Conservation (phyloP, 2,888 invertebrate genomes). For the Dendrolimus pini region DNA sequence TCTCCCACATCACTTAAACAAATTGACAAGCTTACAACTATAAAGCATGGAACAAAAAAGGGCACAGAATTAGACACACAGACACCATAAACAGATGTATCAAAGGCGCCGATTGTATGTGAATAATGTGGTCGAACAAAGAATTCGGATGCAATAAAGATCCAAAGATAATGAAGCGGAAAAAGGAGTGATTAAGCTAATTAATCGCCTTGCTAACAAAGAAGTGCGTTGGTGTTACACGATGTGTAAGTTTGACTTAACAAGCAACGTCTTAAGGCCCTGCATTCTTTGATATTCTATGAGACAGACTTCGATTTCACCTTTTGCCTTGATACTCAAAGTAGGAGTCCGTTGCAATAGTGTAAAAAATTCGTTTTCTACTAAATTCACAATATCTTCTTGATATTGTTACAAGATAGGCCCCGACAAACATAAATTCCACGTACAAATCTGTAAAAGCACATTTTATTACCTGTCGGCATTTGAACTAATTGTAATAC, state of each 20-base stretch:
- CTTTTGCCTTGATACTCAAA: too few species aligned
- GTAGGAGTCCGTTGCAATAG: too few species aligned
- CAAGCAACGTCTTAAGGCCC: background rate
- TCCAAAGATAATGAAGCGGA: slow-evolving; percentile 39
- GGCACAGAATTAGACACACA: background rate
- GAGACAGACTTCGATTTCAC: too few species aligned
- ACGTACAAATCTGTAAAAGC: too few species aligned
- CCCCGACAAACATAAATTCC: too few species aligned
- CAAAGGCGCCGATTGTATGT: background rate
- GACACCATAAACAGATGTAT: background rate
- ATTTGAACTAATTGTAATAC: too few species aligned
- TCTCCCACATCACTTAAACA: background rate
- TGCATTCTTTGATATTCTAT: too few species aligned
- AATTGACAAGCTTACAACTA: background rate
- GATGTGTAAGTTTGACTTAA: background rate
- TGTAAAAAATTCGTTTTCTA: too few species aligned
- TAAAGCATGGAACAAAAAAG: background rate
- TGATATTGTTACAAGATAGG: too few species aligned
- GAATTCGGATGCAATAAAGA: slow-evolving; percentile 31
- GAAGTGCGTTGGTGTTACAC: background rate
- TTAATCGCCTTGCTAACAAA: slow-evolving; percentile 25
- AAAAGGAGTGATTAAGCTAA: slow-evolving; percentile 44
- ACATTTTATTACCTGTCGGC: too few species aligned
- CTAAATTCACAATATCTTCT: too few species aligned
- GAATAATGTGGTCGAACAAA: background rate